Evolutionary conservation across 2,797 vertebrate genomes (phyloP), one percentile per base, ranked within the genome.

Genomic region (Oreochromis grahami): DNA sequence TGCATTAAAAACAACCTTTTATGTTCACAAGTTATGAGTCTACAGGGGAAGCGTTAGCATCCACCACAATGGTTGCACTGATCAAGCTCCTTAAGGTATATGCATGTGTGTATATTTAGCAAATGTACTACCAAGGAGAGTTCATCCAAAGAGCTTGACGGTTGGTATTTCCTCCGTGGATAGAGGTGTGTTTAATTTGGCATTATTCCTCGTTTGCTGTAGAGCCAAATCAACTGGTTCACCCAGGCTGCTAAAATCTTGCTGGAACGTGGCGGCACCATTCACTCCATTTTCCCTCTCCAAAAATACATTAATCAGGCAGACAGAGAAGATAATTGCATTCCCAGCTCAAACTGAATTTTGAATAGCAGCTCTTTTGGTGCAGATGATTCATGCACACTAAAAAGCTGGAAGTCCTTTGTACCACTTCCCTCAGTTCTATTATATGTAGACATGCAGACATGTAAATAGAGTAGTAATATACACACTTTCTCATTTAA

Each of bases 261-360:
- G 17, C 17, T 38, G 70, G 36, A 41, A 52, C 1, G 5, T 51
- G 12, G 70, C 74, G 19, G 34, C 70, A 76, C 21, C 26, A 43
- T 83, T 84, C 76, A 80, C 43, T 82, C 21, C 21, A 48, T 29
- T 77, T 72, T 34, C 53, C 8, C 1, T 17, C 21, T 53, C 80
- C 12, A 63, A 79, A 48, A 36, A 77, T 60, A 43, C 80, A 89
- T 84, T 82, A 81, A 78, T 79, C 78, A 38, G 84, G 81, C 70
- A 72, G 80, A 65, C 50, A 79, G 34, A 79, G 52, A 58, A 32
- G 78, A 81, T 88, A 80, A 89, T 84, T 85, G 81, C 80, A 77
- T 38, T 58, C 38, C 13, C 2, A 15, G 24, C 84, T 83, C 81
- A 45, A 51, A 50, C 8, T 72, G 76, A 85, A 86, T 86, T 45